Evolutionary conservation across 2,888 invertebrate genomes (phyloP).

Genomic region (Keiferia lycopersicella): DNA sequence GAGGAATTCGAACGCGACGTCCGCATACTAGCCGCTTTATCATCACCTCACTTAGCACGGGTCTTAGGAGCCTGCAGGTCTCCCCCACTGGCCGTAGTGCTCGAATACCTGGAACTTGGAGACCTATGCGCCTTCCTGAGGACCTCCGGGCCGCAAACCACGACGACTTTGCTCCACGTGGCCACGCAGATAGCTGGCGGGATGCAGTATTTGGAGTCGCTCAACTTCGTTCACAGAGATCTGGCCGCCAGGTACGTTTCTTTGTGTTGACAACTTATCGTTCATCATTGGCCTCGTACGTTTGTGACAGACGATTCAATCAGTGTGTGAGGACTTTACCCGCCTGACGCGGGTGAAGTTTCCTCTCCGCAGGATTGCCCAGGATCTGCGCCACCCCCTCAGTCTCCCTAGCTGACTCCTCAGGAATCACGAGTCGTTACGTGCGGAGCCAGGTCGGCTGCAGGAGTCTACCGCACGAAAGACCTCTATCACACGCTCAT

Average conservation of each 20-base stretch:
- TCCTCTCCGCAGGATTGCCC: too few species aligned
- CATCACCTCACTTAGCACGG: conserved; percentile 88
- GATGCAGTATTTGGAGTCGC: conserved; percentile 92
- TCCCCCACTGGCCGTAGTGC: conserved; percentile 89
- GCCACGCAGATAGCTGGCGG: conserved; percentile 92
- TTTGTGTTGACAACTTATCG: not conserved
- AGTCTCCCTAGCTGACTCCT: too few species aligned
- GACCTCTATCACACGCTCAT: too few species aligned
- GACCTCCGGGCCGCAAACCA: conserved; percentile 85
- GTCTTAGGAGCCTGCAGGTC: conserved; percentile 89
- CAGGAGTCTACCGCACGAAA: too few species aligned
- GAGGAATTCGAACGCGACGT: conserved; percentile 93
- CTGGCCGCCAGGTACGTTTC: conserved; percentile 85
- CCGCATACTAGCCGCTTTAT: conserved; percentile 91
- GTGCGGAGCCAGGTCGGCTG: too few species aligned
- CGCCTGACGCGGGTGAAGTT: too few species aligned
- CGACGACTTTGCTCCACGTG: conserved; percentile 87
- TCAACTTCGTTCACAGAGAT: conserved; percentile 95
- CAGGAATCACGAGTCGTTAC: too few species aligned
- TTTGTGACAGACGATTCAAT: too few species aligned
- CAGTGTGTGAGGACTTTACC: too few species aligned
- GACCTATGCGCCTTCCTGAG: conserved; percentile 91
- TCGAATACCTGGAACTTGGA: conserved; percentile 91
- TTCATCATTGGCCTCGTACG: too few species aligned
- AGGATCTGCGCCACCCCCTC: too few species aligned